Base-by-base conservation (phyloP, 23 tunicate species). In the Trididemnum clinides region DNA sequence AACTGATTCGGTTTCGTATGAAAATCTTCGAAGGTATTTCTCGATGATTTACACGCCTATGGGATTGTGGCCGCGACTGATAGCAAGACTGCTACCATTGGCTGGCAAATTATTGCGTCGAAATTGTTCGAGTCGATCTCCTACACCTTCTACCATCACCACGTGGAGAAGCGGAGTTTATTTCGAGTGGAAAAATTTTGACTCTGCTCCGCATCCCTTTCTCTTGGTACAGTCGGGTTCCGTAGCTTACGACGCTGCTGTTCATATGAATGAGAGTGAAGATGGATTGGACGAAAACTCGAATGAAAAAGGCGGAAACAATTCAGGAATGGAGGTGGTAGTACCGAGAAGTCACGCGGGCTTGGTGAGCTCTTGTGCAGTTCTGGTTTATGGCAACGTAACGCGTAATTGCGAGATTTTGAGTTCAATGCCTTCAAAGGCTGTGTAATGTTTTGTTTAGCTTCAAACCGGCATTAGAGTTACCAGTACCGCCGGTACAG, bases 1-100 rank as follows among this genome's bases (percentile, higher is more conserved):
- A n/a, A n/a, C n/a, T n/a, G n/a, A n/a, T n/a, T n/a, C n/a, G n/a
- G n/a, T n/a, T n/a, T n/a, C n/a, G n/a, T n/a, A n/a, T n/a, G n/a
- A n/a, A n/a, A n/a, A n/a, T n/a, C n/a, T n/a, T n/a, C n/a, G 26
- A 33, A 90, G 95, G 39, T 90, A 76, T 49, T 79, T 90, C 31
- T 77, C 87, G 5, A 54, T 90, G 89, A 77, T 64, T 2, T 90
- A 84, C 78, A 39, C 80, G 6, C 95, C 95, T 4, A 78, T 90
- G 78, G 88, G 87, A 31, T 77, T 90, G 44, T 90, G 95, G 95
- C 84, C 88, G n/a, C 85, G 87, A 4, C 39, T 90, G 23, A 63
- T 71, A 54, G 95, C 85, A 6, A 25, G 95, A 22, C 33, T 90
- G 10, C 58, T 84, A 12, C 31, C 89, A 5, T 84, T 85, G 58